A percentile compares a stretch with the other conserved stretches of the same genome.
Conservation (phyloP, 2,888 invertebrate genomes). For the Nebria salina region DNA sequence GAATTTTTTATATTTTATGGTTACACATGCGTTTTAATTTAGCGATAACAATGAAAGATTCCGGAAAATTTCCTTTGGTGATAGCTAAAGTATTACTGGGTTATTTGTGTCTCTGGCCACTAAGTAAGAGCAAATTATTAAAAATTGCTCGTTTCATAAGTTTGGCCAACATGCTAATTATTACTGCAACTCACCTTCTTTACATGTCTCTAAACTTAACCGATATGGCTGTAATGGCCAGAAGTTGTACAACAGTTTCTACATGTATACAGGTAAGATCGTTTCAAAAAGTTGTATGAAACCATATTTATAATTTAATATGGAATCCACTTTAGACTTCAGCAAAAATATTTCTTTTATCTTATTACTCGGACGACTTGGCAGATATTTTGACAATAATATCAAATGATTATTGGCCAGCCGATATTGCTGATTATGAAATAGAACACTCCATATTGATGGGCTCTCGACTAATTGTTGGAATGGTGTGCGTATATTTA, state of each 20-base stretch:
- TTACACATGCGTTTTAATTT: not conserved
- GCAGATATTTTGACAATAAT: constrained; percentile 13
- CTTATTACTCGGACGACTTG: constrained; percentile 29
- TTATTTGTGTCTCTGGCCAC: constrained; percentile 33
- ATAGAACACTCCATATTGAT: constrained; percentile 26
- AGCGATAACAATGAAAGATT: constrained; percentile 30
- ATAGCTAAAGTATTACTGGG: constrained; percentile 31
- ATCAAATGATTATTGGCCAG: constrained; percentile 35
- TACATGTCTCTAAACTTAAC: constrained; percentile 34
- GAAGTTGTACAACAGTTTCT: constrained; percentile 36
- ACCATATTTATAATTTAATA: not conserved
- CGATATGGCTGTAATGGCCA: constrained; percentile 31
- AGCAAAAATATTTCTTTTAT: constrained; percentile 28
- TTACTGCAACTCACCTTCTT: constrained; percentile 5
- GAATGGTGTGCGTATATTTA: constrained; percentile 32
- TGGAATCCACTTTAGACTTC: constrained; percentile 2
- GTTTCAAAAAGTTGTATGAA: not conserved
- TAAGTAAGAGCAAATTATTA: constrained; percentile 7
- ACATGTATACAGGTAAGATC: constrained; percentile 30
- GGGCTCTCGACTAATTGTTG: constrained; percentile 29
- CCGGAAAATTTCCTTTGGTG: constrained; percentile 29
- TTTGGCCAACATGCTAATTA: constrained; percentile 7
- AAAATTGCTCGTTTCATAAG: constrained; percentile 5
- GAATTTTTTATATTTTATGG: not conserved
- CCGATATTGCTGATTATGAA: constrained; percentile 25